These are phyloP conservation scores for Branchipolynoe longqiensis DNA, from an alignment of 2,888 invertebrate genomes.

Conservation along the genomic window DNA sequence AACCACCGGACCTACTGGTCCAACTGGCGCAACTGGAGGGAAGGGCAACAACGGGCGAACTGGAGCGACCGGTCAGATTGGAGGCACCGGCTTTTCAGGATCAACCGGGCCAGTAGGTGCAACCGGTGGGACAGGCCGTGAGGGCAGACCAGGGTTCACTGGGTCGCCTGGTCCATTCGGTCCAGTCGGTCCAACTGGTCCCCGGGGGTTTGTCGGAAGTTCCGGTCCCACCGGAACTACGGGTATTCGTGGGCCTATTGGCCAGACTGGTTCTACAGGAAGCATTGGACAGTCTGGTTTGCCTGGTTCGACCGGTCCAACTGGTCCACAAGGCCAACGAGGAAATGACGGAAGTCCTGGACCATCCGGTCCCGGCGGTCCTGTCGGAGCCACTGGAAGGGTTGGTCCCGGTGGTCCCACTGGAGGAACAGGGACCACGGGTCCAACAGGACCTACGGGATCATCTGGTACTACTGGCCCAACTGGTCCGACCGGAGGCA, in stretches of 20 bases:
- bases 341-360: constrained; percentile 41
- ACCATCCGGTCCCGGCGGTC: constrained; percentile 39
- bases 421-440: constrained; percentile 49
- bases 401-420: constrained; percentile 24
- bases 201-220: background rate
- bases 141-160: constrained; percentile 24
- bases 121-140: constrained; percentile 3
- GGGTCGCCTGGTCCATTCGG: background rate
- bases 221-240: constrained; percentile 33
- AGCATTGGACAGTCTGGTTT: background rate
- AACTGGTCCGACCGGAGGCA: constrained; percentile 37
- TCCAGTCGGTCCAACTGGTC: constrained; percentile 24
- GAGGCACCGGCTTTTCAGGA: constrained; percentile 23
- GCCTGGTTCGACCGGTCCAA: constrained; percentile 9
- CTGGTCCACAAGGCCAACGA: background rate
- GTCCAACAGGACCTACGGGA: constrained; percentile 34
- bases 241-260: constrained; percentile 28
- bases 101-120: constrained; percentile 30
- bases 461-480: constrained; percentile 42
- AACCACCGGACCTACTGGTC: constrained; percentile 43
- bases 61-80: constrained; percentile 22
- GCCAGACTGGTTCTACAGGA: constrained; percentile 22
- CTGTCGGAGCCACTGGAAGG: constrained; percentile 39
- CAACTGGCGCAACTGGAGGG: constrained; percentile 42
- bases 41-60: constrained; percentile 35